phyloP scores from a whole-genome alignment of 2,113 vertebrate species.

The Odontesthes bonariensis region DNA sequence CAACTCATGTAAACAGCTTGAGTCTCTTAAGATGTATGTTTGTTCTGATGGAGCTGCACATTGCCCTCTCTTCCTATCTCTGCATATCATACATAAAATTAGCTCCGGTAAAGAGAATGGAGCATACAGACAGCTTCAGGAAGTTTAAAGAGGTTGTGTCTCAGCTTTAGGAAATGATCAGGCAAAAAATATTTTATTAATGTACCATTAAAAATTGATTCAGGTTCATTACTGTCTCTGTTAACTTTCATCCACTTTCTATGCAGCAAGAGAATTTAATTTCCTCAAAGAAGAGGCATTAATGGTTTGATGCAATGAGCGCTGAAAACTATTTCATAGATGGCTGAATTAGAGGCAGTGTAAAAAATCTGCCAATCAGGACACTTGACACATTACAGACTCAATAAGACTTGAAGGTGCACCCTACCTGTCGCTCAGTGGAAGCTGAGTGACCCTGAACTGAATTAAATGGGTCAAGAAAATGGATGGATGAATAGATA shows the following conservation, averaged over 20 bases:
- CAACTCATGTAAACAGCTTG: conserved; percentile 1
- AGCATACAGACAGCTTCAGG: conserved; percentile 30
- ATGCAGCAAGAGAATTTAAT: conserved; percentile 50
- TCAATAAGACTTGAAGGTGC: not conserved
- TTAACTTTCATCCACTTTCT: conserved; percentile 67
- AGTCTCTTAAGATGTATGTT: not conserved
- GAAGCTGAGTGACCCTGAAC: too few species aligned
- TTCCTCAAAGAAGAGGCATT: conserved; percentile 50
- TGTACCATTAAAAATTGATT: conserved; percentile 79
- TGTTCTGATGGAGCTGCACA: not conserved
- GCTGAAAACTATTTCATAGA: conserved; percentile 36
- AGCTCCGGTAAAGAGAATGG: conserved; percentile 43
- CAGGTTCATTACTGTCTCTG: conserved; percentile 68
- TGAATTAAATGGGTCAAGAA: too few species aligned
- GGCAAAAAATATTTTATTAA: conserved; percentile 75
- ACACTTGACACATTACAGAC: not conserved
- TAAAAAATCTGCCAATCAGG: conserved; percentile 17
- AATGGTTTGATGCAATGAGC: conserved; percentile 33
- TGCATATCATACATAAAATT: conserved; percentile 35
- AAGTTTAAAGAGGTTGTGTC: conserved; percentile 41
- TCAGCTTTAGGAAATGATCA: conserved; percentile 62
- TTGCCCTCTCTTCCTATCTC: not conserved
- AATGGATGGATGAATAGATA: too few species aligned
- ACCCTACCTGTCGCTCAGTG: too few species aligned
- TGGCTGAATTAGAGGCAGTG: conserved; percentile 29